Percentiles rank a stretch among this genome's conserved stretches.
Evolutionary conservation across 2,113 vertebrate species (phyloP).

Genomic region (Cebus imitator): DNA sequence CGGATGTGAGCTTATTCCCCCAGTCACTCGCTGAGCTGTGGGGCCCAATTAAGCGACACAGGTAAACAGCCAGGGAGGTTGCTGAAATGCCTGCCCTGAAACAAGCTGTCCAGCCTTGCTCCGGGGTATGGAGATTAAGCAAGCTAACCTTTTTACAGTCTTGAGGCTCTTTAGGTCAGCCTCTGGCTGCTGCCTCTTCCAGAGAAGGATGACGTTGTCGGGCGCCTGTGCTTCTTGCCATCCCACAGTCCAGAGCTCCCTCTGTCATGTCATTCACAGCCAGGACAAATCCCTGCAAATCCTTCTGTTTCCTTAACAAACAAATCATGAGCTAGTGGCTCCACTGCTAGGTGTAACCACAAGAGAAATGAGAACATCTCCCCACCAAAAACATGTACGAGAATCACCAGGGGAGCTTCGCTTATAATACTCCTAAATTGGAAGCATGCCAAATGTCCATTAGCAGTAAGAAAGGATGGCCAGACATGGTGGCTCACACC

Average conservation of each 20-base stretch:
- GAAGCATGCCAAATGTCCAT: not conserved
- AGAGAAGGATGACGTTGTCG: too few species aligned
- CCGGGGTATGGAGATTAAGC: not conserved
- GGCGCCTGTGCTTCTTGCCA: too few species aligned
- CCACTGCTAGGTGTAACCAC: not conserved
- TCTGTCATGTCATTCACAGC: too few species aligned
- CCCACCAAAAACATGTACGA: not conserved
- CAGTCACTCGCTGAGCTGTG: not conserved
- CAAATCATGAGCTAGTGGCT: not conserved
- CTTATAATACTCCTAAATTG: not conserved
- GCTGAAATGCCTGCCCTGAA: not conserved
- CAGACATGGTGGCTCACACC: too few species aligned
- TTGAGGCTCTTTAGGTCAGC: too few species aligned
- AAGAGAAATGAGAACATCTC: accelerated
- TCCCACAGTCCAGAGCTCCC: too few species aligned
- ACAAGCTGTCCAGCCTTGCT: not conserved
- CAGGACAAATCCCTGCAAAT: not conserved
- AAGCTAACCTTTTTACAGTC: not conserved
- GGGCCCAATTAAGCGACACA: not conserved
- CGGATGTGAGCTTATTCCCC: not conserved
- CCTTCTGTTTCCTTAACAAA: not conserved
- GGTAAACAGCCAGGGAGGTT: not conserved
- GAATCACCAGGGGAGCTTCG: not conserved
- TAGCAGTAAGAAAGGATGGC: not conserved
- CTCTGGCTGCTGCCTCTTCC: too few species aligned